These are phyloP conservation scores for Bovichtus variegatus DNA, from an alignment of 2,797 vertebrate genomes.

Conservation along the genomic window DNA sequence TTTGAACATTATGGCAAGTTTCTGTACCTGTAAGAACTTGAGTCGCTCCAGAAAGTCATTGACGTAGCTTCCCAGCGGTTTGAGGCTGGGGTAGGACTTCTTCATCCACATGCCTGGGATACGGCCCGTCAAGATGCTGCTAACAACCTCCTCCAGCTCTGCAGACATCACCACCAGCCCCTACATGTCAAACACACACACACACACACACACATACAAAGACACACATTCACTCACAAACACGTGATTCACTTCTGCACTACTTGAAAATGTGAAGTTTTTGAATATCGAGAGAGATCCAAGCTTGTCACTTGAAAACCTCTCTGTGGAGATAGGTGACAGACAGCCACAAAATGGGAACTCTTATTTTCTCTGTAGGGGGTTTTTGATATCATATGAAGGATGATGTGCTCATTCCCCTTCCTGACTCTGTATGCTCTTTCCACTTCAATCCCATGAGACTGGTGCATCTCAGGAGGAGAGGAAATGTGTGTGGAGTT, in stretches of 20 bases:
- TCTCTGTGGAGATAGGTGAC: slow-evolving; percentile 42
- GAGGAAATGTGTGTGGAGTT: slow-evolving; percentile 14
- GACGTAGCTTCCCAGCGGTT: slow-evolving; percentile 91
- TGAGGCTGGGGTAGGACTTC: slow-evolving; percentile 93
- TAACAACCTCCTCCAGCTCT: slow-evolving; percentile 91
- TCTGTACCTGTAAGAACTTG: slow-evolving; percentile 88
- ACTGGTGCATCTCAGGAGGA: slow-evolving; percentile 27
- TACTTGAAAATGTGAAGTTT: not conserved
- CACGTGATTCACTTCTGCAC: not conserved
- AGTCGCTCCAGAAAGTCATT: slow-evolving; percentile 90
- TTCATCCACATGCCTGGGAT: slow-evolving; percentile 92
- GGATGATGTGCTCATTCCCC: slow-evolving; percentile 30
- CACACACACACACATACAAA: not conserved
- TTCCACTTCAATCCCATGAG: slow-evolving; percentile 29
- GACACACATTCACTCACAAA: not conserved
- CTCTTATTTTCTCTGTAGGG: slow-evolving; percentile 38
- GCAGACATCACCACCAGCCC: slow-evolving; percentile 91
- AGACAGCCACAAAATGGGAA: slow-evolving; percentile 42
- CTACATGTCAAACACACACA: slow-evolving; percentile 63
- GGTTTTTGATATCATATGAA: slow-evolving; percentile 42
- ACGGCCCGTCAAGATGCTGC: slow-evolving; percentile 90
- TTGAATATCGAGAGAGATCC: slow-evolving; percentile 10
- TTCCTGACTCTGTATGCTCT: slow-evolving; percentile 37
- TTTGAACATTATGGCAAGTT: not conserved
- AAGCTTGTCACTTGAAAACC: slow-evolving; percentile 6